Base-by-base conservation (phyloP, 2,113 vertebrate species). In the Alces alces region DNA sequence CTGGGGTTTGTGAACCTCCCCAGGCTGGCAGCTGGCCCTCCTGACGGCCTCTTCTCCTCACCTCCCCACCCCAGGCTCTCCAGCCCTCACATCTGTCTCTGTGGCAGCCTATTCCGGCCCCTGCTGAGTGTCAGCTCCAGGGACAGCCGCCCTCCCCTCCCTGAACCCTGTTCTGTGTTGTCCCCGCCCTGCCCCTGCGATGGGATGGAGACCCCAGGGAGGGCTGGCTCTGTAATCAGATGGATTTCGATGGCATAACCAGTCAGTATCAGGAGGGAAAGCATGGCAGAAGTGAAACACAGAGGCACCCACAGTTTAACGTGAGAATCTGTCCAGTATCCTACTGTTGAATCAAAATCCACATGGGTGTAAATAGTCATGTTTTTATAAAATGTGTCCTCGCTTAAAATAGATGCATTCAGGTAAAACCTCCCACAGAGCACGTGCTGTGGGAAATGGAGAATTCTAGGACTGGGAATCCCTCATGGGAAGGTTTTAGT, bases 1-100 rank as follows among this genome's bases (percentile, higher is more conserved):
- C 66, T 90, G 90, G 80, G 21, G 57, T 88, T 87, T 78, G 76
- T 43, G 78, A 90, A 47, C 13, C 43, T 66, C 61, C 88, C 52
- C 19, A 91, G 86, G n/a, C 50, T 89, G 83, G 61, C 91, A 55
- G 2, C 57, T 45, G 28, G 86, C 54, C 86, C 61, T 47, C n/a
- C 15, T 58, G 89, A 64, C 16, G 30, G 15, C 86, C 82, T 90
- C 80, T 85, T 91, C 84, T 76, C 70, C 23, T 70, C 23, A 39
- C 70, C 70, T 12, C 25, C 36, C 23, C 12, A 60, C 58, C 16
- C 47, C 45, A 89, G 36, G 36, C 52, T 91, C 58, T 47, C 79
- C 76, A 86, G 33, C 52, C 89, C 54, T 39, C 64, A 1, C 17
- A 5, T 36, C 93, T 83, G n/a, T 86, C 50, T 85, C 85, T 94